Base-by-base conservation (phyloP, 2,113 vertebrate genomes). In the Podilymbus podiceps region DNA sequence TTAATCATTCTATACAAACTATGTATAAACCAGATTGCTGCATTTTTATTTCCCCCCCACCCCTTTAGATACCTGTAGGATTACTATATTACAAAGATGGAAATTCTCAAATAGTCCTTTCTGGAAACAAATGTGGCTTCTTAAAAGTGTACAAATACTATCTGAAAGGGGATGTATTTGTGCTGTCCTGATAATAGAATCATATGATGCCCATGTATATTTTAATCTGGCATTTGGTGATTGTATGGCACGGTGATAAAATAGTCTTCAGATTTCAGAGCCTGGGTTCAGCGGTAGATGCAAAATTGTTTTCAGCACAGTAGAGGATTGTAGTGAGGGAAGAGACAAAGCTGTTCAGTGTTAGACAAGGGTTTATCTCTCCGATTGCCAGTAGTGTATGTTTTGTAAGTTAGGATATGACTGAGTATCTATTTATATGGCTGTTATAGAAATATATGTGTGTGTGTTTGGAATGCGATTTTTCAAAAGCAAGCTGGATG, bases 341-440 rank as follows among this genome's bases (percentile, higher is more conserved):
- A 50, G 76, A 84, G 86, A 73, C 71, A 86, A 88, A 96, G 73
- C 80, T 95, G 40, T 73, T 60, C 62, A 22, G 47, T 82, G 74
- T 95, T 73, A 81, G 80, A 77, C 47, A 66, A 81, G 60, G 60
- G 38, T 94, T 96, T 96, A 72, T 96, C 75, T 83, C 73, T 59
- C 68, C 15, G 22, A 71, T 60, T 95, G 83, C 80, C 52, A 67
- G 60, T 52, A 49, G 33, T 49, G 68, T 78, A 81, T 42, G 52
- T 92, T 93, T 86, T 92, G 27, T 92, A 64, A 81, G 24, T 93
- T 75, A 84, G 88, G 40, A 49, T 85, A 33, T 88, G 64, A 73
- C 66, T 66, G 60, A 78, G 22, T 77, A 30, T 75, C 62, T 73
- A 13, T 90, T 95, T 91, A 75, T 89, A 12, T 66, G 71, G 23